These are phyloP conservation scores for Tetraodon nigroviridis DNA, from an alignment of 2,113 vertebrate species.

Conservation along the genomic window DNA sequence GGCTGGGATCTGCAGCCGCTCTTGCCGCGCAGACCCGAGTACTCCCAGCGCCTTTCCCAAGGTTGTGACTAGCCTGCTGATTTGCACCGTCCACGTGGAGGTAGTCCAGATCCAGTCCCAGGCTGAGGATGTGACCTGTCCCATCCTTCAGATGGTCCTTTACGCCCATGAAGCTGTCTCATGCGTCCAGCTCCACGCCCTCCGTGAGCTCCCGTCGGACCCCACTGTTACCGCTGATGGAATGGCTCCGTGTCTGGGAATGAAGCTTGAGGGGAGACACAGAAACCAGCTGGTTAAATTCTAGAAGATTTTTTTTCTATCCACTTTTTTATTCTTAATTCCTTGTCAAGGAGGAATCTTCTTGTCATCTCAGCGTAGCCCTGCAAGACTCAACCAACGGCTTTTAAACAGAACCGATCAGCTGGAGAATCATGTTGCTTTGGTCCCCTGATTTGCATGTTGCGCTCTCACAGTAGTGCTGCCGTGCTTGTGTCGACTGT, in stretches of 20 bases:
- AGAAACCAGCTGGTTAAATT: neutral
- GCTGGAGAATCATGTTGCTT: too few relatives aligned
- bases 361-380: too few relatives aligned
- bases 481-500: too few relatives aligned
- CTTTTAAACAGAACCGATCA: too few relatives aligned
- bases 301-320: neutral
- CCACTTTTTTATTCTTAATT: neutral
- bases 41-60: neutral
- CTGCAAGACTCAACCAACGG: too few relatives aligned
- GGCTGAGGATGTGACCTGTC: slow-evolving; percentile 76
- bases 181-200: slow-evolving; percentile 80
- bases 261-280: slow-evolving; percentile 44
- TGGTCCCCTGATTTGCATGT: too few relatives aligned
- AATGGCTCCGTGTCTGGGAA: slow-evolving; percentile 53
- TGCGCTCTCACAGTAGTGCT: too few relatives aligned
- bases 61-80: slow-evolving; percentile 41
- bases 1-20: slow-evolving; percentile 67
- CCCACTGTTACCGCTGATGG: slow-evolving; percentile 42
- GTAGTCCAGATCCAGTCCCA: slow-evolving; percentile 80
- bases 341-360: neutral
- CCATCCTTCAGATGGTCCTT: slow-evolving; percentile 89
- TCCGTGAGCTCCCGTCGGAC: slow-evolving; percentile 42
- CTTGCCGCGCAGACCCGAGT: slow-evolving; percentile 4
- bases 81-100: slow-evolving; percentile 83
- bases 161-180: slow-evolving; percentile 95